These are phyloP conservation scores for Nomada goodeniana DNA, from an alignment of 2,888 invertebrate genomes.

Conservation along the genomic window DNA sequence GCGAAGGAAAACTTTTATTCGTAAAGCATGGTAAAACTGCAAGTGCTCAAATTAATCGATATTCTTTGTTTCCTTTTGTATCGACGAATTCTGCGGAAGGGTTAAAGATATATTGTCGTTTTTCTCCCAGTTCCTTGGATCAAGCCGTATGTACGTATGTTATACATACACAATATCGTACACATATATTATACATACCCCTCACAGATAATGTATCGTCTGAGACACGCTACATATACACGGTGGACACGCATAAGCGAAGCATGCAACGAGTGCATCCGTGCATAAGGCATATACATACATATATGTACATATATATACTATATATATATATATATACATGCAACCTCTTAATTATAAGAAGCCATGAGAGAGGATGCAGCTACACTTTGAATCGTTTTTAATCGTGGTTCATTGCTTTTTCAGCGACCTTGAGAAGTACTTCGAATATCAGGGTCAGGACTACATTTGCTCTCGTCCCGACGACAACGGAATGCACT, in stretches of 20 bases:
- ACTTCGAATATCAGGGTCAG: conserved; percentile 95
- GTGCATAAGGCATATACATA: conserved; percentile 68
- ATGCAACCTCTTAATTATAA: conserved; percentile 62
- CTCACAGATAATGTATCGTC: conserved; percentile 38
- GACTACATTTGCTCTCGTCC: conserved; percentile 99
- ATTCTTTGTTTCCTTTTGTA: background rate
- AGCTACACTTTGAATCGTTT: conserved; percentile 30
- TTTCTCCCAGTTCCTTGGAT: background rate
- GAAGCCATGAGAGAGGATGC: conserved; percentile 10
- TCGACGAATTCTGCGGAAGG: background rate
- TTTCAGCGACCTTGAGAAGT: conserved; percentile 89
- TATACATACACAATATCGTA: background rate
- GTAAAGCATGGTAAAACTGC: background rate
- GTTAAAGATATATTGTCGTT: background rate
- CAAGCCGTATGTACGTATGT: background rate
- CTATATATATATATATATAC: conserved; percentile 38
- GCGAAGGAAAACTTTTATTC: too few species aligned
- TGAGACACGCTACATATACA: conserved; percentile 62
- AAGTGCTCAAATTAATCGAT: background rate
- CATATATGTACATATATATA: conserved; percentile 33
- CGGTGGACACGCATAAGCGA: conserved; percentile 68
- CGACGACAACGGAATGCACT: conserved; percentile 97
- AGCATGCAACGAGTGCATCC: conserved; percentile 79
- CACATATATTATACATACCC: conserved; percentile 28
- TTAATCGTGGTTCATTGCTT: conserved; percentile 67